phyloP scores from a whole-genome alignment of 2,888 invertebrate species.

The Zygaena filipendulae region DNA sequence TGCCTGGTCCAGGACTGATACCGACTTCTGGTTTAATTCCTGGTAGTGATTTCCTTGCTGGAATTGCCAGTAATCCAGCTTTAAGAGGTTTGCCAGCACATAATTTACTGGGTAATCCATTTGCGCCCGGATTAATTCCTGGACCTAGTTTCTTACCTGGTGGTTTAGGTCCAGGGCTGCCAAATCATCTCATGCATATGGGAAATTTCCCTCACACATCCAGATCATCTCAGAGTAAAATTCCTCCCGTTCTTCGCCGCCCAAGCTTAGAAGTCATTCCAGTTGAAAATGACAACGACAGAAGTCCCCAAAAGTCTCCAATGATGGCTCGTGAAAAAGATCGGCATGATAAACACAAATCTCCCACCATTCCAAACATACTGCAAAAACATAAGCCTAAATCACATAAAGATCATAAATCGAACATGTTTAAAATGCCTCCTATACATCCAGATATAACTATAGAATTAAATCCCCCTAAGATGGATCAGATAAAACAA shows the following conservation, averaged over 20 bases:
- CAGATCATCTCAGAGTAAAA: conserved; percentile 64
- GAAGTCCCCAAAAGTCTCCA: conserved; percentile 42
- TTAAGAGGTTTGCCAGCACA: conserved; percentile 46
- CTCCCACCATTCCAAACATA: conserved; percentile 57
- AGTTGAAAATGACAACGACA: conserved; percentile 59
- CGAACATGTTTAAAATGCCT: conserved; percentile 56
- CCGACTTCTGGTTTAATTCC: conserved; percentile 60
- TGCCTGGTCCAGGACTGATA: conserved; percentile 63
- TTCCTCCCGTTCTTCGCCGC: conserved; percentile 69
- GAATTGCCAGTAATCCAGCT: conserved; percentile 54
- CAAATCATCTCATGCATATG: conserved; percentile 62
- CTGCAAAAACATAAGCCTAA: conserved; percentile 55
- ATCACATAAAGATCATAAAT: conserved; percentile 55
- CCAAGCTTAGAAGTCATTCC: conserved; percentile 67
- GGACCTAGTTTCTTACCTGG: conserved; percentile 52
- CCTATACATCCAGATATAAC: conserved; percentile 68
- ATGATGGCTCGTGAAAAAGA: conserved; percentile 45
- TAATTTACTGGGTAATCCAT: conserved; percentile 59
- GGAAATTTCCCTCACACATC: conserved; percentile 69
- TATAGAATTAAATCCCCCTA: conserved; percentile 66
- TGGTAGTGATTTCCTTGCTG: conserved; percentile 47
- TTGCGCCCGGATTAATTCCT: conserved; percentile 69
- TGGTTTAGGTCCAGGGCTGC: conserved; percentile 39
- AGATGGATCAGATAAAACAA: conserved; percentile 34
- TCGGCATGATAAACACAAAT: conserved; percentile 58